Base-by-base conservation (phyloP, 2,888 invertebrate genomes). In the Cryptocephalus moraei region DNA sequence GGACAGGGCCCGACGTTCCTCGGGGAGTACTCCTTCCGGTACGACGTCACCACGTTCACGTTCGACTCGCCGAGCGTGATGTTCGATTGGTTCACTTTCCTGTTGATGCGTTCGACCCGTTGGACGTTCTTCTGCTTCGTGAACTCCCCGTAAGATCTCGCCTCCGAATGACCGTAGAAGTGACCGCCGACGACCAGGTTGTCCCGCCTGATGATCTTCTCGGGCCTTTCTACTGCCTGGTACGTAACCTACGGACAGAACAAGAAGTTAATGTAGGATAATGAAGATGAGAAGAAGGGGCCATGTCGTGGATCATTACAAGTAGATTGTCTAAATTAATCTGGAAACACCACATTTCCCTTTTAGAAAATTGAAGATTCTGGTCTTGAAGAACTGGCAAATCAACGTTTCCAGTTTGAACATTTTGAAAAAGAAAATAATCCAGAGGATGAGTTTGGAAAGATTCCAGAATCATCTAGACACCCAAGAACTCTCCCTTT, bases 1-100 rank as follows among this genome's bases (percentile, higher is more conserved):
- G 88, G 88, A 68, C 91, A 91, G 1, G 87, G 84, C 44, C 87
- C 86, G 32, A 73, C 71, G 55, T 81, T 82, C 52, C 82, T 76
- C 0, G 84, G 79, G 11, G 81, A 78, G 62, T 79, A 90, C 67
- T 91, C 90, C 56, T 81, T 84, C 65, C 84, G 84, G 68, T 91
- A 90, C 46, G 79, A 80, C 52, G 82, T 79, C 2, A 80, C 76
- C 46, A 78, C 73, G n/a, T 69, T 65, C 44, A 75, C 72, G 51
- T 64, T 71, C 38, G 75, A 76, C 46, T 84, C 86, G n/a, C 86
- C 88, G 32, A 90, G 66, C 36, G 78, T 81, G 58, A 91, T 86
- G 56, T 84, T 80, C 1, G 90, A 91, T 36, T 82, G 76, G 60
- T 85, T 87, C 3, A 82, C 78, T 44, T 80, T 75, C 36, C 81